Evolutionary conservation across 2,888 invertebrate species (phyloP).

Genomic region (Timema podura): DNA sequence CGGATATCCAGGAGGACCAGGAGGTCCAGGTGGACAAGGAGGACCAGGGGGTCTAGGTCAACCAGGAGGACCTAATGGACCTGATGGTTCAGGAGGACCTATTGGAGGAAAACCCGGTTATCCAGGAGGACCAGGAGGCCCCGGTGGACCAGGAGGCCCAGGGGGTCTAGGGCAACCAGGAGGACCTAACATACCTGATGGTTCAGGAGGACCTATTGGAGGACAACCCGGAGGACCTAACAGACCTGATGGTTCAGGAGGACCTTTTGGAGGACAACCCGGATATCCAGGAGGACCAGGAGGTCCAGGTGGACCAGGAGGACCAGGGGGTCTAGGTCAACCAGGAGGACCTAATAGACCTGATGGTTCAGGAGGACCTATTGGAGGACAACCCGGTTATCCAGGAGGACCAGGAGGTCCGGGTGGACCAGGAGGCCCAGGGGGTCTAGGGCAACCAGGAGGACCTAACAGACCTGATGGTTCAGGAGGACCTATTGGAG

Average conservation of each 20-base stretch:
- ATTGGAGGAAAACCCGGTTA: slow-evolving; percentile 35
- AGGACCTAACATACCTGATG: slow-evolving; percentile 25
- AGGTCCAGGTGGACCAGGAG: slow-evolving; percentile 34
- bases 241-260: slow-evolving; percentile 29
- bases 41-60: slow-evolving; percentile 32
- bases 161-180: slow-evolving; percentile 21
- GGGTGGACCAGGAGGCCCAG: slow-evolving; percentile 28
- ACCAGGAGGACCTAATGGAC: slow-evolving; percentile 17
- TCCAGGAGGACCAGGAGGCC: slow-evolving; percentile 27
- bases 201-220: slow-evolving; percentile 31
- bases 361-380: slow-evolving; percentile 31
- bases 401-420: slow-evolving; percentile 26
- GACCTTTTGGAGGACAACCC: slow-evolving; percentile 30
- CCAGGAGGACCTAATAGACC: slow-evolving; percentile 27
- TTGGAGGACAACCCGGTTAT: slow-evolving; percentile 14
- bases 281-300: slow-evolving; percentile 41
- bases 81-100: slow-evolving; percentile 20
- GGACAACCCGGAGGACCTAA: slow-evolving; percentile 23
- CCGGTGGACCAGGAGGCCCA: slow-evolving; percentile 34
- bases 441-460: slow-evolving; percentile 18
- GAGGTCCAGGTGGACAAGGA: slow-evolving; percentile 31
- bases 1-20: slow-evolving; percentile 36
- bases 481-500: slow-evolving; percentile 35
- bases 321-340: slow-evolving; percentile 19
- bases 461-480: slow-evolving; percentile 30